Percentiles rank a stretch among this genome's conserved stretches.
These are phyloP conservation scores for Diglossa cyanea DNA, from an alignment of 2,797 vertebrate genomes.

Conservation along the genomic window DNA sequence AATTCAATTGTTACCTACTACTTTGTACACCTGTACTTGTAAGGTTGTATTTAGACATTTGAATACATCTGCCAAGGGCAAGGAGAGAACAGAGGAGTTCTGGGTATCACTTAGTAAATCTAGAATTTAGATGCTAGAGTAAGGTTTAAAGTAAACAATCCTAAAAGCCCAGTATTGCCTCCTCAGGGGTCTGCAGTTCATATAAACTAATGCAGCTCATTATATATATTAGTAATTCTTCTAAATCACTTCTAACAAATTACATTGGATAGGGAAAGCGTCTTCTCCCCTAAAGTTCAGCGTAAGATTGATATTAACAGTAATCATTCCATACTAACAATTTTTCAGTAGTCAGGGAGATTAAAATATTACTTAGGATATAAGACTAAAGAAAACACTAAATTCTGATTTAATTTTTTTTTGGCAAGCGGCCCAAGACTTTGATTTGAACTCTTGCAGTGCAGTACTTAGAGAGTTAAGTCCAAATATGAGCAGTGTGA, in stretches of 20 bases:
- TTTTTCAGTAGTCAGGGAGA: neutral
- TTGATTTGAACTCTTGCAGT: neutral
- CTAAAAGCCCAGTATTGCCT: neutral
- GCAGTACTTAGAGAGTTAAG: neutral
- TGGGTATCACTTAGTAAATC: neutral
- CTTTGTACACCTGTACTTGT: neutral
- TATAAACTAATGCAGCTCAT: neutral
- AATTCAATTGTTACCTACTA: neutral
- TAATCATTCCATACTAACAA: neutral
- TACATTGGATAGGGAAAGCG: neutral
- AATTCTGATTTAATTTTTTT: neutral
- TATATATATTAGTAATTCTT: neutral
- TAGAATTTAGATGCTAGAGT: neutral
- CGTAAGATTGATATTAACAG: neutral
- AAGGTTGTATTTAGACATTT: neutral
- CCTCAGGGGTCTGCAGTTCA: neutral
- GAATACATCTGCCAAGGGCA: neutral
- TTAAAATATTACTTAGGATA: neutral
- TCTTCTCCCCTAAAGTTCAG: neutral
- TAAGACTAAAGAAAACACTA: neutral
- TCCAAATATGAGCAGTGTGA: neutral
- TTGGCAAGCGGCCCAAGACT: neutral
- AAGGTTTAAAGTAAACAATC: neutral
- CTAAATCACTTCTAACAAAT: neutral
- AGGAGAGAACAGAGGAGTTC: neutral